Evolutionary conservation across 2,113 vertebrate genomes (phyloP).

Genomic region (Chroicocephalus ridibundus): DNA sequence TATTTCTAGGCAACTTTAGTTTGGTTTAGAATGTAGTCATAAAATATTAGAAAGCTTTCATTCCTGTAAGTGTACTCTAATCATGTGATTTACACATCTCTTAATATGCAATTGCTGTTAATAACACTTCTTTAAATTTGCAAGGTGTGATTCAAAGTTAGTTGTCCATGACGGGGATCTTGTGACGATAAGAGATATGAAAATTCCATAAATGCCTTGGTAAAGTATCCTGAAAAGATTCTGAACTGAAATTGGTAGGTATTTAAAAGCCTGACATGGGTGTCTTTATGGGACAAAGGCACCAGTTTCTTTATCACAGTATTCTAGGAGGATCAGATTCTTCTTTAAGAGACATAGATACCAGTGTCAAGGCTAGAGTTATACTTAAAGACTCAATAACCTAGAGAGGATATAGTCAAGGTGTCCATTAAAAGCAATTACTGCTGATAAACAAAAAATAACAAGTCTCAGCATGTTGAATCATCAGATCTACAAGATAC

Average conservation of each 20-base stretch:
- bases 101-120: background rate
- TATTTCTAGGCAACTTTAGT: background rate
- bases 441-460: background rate
- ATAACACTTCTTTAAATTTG: background rate
- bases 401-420: background rate
- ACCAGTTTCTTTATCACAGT: background rate
- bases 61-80: background rate
- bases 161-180: background rate
- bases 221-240: background rate
- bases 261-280: background rate
- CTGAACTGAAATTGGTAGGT: background rate
- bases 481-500: background rate
- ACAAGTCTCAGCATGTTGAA: background rate
- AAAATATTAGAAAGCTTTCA: background rate
- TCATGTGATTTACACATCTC: background rate
- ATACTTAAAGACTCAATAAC: background rate
- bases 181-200: background rate
- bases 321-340: background rate
- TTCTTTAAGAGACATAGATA: background rate
- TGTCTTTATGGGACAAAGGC: background rate
- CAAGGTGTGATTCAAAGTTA: background rate
- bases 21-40: background rate
- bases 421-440: background rate
- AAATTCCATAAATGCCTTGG: background rate
- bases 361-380: background rate